Conservation (phyloP, 1,140 invertebrate species). For the Cydia amplana region DNA sequence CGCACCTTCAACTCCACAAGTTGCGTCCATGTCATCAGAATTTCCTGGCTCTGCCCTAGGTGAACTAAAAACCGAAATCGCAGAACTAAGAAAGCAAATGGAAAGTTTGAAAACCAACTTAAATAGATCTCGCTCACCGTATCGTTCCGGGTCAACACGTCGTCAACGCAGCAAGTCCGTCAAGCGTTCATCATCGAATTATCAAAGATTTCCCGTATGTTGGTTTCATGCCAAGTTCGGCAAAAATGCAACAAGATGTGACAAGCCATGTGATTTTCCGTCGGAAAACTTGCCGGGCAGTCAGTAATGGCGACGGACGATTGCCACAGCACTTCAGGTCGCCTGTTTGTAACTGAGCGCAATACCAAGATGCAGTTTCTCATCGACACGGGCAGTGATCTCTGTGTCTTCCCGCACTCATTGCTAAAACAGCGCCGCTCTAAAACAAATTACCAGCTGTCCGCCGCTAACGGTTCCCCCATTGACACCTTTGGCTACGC, state of each 20-base stretch:
- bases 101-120: background rate
- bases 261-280: slow-evolving; percentile 41
- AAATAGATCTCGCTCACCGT: background rate
- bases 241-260: slow-evolving; percentile 40
- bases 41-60: too few relatives aligned
- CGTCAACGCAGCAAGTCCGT: background rate
- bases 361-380: slow-evolving; percentile 33
- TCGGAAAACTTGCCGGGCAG: slow-evolving; percentile 40
- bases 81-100: background rate
- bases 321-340: slow-evolving; percentile 40
- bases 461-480: background rate
- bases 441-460: slow-evolving; percentile 11
- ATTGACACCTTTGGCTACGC: slow-evolving; percentile 10
- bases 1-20: too few relatives aligned
- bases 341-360: slow-evolving; percentile 45
- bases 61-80: too few relatives aligned
- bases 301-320: slow-evolving; percentile 45
- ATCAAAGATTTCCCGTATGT: slow-evolving; percentile 37
- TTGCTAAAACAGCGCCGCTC: slow-evolving; percentile 5
- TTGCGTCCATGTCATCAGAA: too few relatives aligned
- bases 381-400: slow-evolving; percentile 13
- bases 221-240: slow-evolving; percentile 47
- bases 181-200: slow-evolving; percentile 36
- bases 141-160: too few relatives aligned
- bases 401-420: background rate